phyloP scores from a whole-genome alignment of 2,888 invertebrate species.

The Acrobasis suavella region DNA sequence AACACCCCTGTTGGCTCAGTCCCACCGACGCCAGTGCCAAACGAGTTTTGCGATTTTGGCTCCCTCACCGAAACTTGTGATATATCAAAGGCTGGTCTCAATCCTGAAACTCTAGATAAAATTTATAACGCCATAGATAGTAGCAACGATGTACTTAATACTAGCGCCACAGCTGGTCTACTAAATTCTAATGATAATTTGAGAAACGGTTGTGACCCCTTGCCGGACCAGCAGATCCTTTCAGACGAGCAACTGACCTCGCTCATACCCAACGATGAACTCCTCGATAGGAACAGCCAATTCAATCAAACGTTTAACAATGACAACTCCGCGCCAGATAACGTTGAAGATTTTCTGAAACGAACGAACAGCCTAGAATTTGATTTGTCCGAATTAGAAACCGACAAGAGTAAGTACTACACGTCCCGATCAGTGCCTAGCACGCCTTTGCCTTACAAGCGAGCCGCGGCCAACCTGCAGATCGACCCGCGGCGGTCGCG shows the following conservation, averaged over 20 bases:
- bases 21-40: slow-evolving; percentile 86
- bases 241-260: slow-evolving; percentile 66
- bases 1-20: slow-evolving; percentile 85
- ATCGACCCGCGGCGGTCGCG: slow-evolving; percentile 68
- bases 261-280: slow-evolving; percentile 66
- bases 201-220: slow-evolving; percentile 66
- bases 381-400: slow-evolving; percentile 64
- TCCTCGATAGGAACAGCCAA: slow-evolving; percentile 58
- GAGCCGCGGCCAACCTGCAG: slow-evolving; percentile 61
- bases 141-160: slow-evolving; percentile 70
- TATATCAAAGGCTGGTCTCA: slow-evolving; percentile 74
- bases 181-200: slow-evolving; percentile 58
- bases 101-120: slow-evolving; percentile 84
- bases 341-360: slow-evolving; percentile 73
- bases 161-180: slow-evolving; percentile 53
- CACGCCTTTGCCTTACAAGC: slow-evolving; percentile 84
- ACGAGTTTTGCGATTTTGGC: slow-evolving; percentile 88
- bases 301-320: slow-evolving; percentile 61
- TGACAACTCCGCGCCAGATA: slow-evolving; percentile 52
- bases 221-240: slow-evolving; percentile 65
- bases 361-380: slow-evolving; percentile 74
- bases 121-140: slow-evolving; percentile 85
- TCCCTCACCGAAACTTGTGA: slow-evolving; percentile 83
- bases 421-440: slow-evolving; percentile 87
- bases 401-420: slow-evolving; percentile 69